phyloP scores from a whole-genome alignment of 30 jellyfish, hydroid and myxozoan genomes.

The Turritopsis rubra region DNA sequence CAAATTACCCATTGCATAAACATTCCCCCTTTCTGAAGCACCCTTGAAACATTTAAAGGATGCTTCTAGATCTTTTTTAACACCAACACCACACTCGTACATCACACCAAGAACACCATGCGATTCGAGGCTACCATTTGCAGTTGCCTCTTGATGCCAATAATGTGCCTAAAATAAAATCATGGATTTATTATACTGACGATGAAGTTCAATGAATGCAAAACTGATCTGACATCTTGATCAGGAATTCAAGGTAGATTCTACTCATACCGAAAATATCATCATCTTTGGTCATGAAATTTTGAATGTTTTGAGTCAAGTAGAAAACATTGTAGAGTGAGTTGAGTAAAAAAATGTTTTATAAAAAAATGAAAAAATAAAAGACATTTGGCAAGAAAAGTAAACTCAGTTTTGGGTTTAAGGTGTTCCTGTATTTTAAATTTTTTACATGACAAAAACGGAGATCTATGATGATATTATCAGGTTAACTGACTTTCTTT shows the following conservation, averaged over 20 bases:
- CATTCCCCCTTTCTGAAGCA: constrained; percentile 90
- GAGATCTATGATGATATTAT: too few species aligned
- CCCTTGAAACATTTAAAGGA: constrained; percentile 68
- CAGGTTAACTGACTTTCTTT: too few species aligned
- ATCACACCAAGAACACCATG: constrained; percentile 93
- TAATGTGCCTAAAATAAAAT: constrained; percentile 62
- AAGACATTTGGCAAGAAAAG: too few species aligned
- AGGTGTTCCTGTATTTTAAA: too few species aligned
- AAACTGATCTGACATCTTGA: background rate
- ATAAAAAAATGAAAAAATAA: too few species aligned
- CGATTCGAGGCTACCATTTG: constrained; percentile 91
- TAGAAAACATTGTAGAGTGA: too few species aligned
- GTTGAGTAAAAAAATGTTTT: too few species aligned
- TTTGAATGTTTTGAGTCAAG: too few species aligned
- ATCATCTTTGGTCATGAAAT: too few species aligned
- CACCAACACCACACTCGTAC: constrained; percentile 81
- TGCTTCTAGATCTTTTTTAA: constrained; percentile 32
- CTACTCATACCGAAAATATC: too few species aligned
- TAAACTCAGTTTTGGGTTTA: too few species aligned
- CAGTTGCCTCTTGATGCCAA: constrained; percentile 99
- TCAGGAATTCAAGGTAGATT: background rate
- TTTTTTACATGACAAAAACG: too few species aligned
- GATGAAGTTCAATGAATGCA: background rate
- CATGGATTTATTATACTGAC: background rate
- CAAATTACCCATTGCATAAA: constrained; percentile 83